Evolutionary conservation across 53 echinoderm and acorn worm species (phyloP), one percentile per base, ranked within the genome.

Genomic region (Luidia sarsii): DNA sequence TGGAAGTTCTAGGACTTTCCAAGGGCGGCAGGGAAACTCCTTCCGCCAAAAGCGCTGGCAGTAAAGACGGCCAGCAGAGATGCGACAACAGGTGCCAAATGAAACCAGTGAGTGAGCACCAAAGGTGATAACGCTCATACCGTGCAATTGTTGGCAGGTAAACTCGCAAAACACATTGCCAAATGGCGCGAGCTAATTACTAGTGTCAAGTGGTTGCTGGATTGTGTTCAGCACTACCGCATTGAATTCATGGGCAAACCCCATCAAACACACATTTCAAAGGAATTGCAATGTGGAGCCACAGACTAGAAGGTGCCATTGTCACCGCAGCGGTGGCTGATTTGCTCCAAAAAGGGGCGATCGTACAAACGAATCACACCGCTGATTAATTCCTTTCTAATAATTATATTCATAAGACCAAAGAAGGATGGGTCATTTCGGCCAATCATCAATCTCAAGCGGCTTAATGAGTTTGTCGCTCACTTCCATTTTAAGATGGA

Each of bases 161-260:
- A 64, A 64, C 64, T 64, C 64, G 64, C 64, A 32, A 33, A 64
- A 33, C 33, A 64, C 20, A 32, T 64, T 33, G 64, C 37, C 64
- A 2, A 64, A 64, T 64, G 64, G 64, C 64, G 64, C 7, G 64
- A 64, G 64, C 32, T 64, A 33, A 64, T 36, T 33, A 33, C 64
- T 35, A 36, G 34, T 20, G 20, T 18, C 25, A 2, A 59, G 7
- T 35, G 64, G 64, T 10, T 64, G 36, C 64, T 64, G 3, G 64
- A 64, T 10, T 15, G 16, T 53, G 20, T 53, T 16, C 29, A 36
- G 60, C 71, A 60, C 27, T 71, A 83, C 34, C 50, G 19, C 25
- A 51, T 83, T 0, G 71, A 83, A 48, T 84, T 84, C 64, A 7
- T 22, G 32, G 19, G 1, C 23, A 7, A 10, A 3, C 84, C 73